Conservation (phyloP, 2,113 vertebrate genomes). For the Gnathonemus echidnorhynchus region DNA sequence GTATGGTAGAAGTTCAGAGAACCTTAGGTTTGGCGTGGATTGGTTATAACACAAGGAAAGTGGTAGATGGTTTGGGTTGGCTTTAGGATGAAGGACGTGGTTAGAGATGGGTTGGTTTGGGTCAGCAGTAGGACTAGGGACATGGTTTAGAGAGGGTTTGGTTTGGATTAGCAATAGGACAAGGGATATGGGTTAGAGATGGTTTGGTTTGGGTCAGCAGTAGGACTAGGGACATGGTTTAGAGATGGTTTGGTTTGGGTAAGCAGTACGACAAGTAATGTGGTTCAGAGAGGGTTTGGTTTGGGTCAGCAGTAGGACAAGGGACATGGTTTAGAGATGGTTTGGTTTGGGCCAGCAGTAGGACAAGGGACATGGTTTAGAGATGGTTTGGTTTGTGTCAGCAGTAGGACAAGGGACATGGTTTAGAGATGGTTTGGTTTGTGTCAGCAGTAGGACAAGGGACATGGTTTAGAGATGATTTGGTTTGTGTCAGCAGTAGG, state of each 20-base stretch:
- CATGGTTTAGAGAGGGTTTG: no score
- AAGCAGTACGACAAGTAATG: not conserved
- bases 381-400: not conserved
- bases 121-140: no score
- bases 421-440: no score
- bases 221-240: not conserved
- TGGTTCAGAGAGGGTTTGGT: not conserved
- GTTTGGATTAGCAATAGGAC: not conserved
- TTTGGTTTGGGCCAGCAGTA: no score
- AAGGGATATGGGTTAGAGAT: not conserved
- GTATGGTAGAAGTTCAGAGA: not conserved
- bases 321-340: no score
- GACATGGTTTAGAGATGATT: not conserved
- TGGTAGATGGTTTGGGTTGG: not conserved
- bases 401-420: not conserved
- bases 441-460: not conserved
- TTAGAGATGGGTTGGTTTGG: not conserved
- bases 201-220: not conserved
- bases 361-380: not conserved
- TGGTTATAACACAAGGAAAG: not conserved
- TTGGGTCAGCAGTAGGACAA: not conserved
- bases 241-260: not conserved
- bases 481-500: not conserved
- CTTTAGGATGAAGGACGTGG: not conserved
- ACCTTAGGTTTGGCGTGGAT: not conserved